phyloP scores from a whole-genome alignment of 2,113 vertebrate genomes.

The Microcebus griseorufus region DNA sequence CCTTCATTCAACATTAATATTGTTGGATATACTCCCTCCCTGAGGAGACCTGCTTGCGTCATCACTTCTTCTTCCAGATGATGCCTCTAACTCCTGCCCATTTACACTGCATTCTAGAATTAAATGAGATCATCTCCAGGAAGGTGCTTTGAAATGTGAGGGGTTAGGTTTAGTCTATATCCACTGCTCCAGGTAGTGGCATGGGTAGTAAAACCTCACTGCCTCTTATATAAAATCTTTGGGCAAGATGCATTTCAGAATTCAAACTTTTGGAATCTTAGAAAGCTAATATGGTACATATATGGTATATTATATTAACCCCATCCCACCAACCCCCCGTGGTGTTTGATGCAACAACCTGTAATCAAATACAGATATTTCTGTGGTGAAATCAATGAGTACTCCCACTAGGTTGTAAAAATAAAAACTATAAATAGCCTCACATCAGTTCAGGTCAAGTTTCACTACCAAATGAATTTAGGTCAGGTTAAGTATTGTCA shows the following conservation, averaged over 20 bases:
- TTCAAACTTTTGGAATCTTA: not conserved
- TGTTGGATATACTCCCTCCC: not conserved
- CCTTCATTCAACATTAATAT: no score
- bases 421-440: not conserved
- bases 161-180: not conserved
- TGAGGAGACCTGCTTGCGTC: not conserved
- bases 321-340: not conserved
- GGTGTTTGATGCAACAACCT: not conserved
- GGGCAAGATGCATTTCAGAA: not conserved
- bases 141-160: not conserved
- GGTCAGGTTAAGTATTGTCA: not conserved
- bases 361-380: not conserved
- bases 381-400: not conserved
- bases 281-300: not conserved
- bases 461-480: not conserved
- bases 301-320: not conserved
- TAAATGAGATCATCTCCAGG: no score
- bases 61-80: not conserved
- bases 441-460: not conserved
- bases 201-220: not conserved
- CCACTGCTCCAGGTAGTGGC: not conserved
- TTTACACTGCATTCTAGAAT: not conserved
- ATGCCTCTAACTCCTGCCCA: not conserved
- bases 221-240: not conserved
- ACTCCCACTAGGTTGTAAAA: not conserved